Base-by-base conservation (phyloP, 2,888 invertebrate species). In the Epicampocera succincta region DNA sequence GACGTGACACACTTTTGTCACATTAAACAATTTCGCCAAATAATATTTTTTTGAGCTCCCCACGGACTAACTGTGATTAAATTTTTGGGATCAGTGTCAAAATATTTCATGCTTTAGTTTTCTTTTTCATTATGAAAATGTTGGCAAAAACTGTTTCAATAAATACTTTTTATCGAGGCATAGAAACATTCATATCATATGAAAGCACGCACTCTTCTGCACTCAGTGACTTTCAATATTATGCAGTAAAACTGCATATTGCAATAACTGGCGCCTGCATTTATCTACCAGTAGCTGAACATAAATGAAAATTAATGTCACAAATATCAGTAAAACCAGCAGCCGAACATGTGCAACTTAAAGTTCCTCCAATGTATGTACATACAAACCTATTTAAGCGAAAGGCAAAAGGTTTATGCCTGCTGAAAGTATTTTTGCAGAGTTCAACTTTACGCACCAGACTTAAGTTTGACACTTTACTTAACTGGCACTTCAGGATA, bases 401-500 rank as follows among this genome's bases (percentile, higher is more conserved):
- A 21, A 11, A 52, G 3, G 1, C 9, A 29, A 1, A 44, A 52
- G 21, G 50, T 50, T 42, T 33, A 68, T 54, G 46, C 25, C 73
- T 65, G 73, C 44, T 63, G 40, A 3, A 19, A n/a, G 13, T 13
- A 46, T 5, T 73, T 56, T 4, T 25, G 12, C 25, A 0, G n/a
- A 66, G 50, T 54, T 61, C 3, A 52, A 60, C 38, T 25, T 54
- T 72, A 78, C 44, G 58, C 58, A 66, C 44, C 66, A 58, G 58
- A 66, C 65, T 72, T 66, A 17, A 66, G 58, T 52, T 58, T 72
- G 65, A 72, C 58, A 78, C 72, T 72, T 72, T 66, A 72, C 65
- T 78, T 46, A 72, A 72, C 78, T 78, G 78, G 66, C 52, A 78
- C 60, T 78, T 78, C 44, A 72, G 78, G 78, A 78, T 78, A 78